These are phyloP conservation scores for Chelonus formosanus DNA, from an alignment of 2,888 invertebrate species.

Conservation along the genomic window DNA sequence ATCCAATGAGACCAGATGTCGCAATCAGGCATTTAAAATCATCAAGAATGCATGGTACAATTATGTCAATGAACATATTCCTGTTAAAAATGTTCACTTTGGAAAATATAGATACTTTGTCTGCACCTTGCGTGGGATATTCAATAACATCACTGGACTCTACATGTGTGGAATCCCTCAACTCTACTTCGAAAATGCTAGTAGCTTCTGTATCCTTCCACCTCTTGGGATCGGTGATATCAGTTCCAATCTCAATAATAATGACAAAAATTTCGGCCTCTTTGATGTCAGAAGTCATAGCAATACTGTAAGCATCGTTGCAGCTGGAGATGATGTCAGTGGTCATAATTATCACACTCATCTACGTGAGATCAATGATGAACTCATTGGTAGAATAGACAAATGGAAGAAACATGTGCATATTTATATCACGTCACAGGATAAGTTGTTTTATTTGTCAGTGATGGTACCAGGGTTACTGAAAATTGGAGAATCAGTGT, in stretches of 20 bases:
- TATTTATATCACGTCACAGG: not conserved
- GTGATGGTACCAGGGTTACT: not conserved
- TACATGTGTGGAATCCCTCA: conserved; percentile 9
- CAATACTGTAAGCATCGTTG: not conserved
- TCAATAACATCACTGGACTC: conserved; percentile 5
- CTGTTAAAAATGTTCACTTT: conserved; percentile 3
- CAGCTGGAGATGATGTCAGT: not conserved
- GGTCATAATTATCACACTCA: conserved; percentile 8
- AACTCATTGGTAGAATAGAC: not conserved
- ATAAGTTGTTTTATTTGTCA: conserved; percentile 4
- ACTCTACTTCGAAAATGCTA: conserved; percentile 8
- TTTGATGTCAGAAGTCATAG: not conserved
- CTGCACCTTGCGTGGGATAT: conserved; percentile 1
- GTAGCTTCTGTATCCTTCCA: conserved; percentile 6
- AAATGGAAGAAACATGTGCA: conserved; percentile 2
- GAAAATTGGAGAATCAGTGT: conserved; percentile 8
- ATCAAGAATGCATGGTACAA: conserved; percentile 10
- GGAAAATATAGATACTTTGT: conserved; percentile 11
- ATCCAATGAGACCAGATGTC: not conserved
- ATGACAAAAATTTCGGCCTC: not conserved
- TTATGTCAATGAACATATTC: conserved; percentile 9
- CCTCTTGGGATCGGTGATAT: not conserved
- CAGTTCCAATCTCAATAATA: not conserved
- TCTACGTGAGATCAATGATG: not conserved
- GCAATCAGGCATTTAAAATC: not conserved